These are phyloP conservation scores for Girardinus metallicus DNA, from an alignment of 2,797 vertebrate genomes.

Conservation along the genomic window DNA sequence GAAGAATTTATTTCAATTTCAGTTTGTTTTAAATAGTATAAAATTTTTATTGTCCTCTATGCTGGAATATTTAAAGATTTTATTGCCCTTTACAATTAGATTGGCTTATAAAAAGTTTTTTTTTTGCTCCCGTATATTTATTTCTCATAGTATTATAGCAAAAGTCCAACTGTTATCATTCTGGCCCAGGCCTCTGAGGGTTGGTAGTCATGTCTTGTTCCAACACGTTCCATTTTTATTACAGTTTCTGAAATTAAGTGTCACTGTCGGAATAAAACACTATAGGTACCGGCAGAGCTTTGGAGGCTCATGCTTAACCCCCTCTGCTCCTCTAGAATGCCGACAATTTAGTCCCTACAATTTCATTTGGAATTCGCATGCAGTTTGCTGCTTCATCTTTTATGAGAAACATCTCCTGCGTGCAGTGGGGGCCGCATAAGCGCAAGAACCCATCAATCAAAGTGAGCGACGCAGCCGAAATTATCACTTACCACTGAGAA, in stretches of 20 bases:
- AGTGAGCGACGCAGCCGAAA: conserved; percentile 69
- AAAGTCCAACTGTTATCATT: conserved; percentile 44
- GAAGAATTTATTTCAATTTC: not conserved
- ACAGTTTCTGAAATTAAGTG: conserved; percentile 74
- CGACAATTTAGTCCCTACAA: conserved; percentile 66
- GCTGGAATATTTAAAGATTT: conserved; percentile 37
- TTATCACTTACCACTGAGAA: conserved; percentile 68
- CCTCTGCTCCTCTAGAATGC: conserved; percentile 54
- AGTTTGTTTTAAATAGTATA: not conserved
- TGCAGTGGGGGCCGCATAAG: conserved; percentile 49
- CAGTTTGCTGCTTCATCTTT: conserved; percentile 70
- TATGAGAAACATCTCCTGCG: conserved; percentile 68
- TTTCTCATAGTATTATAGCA: conserved; percentile 27
- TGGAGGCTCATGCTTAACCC: conserved; percentile 43
- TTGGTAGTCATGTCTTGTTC: conserved; percentile 51
- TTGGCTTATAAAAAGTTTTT: conserved; percentile 46
- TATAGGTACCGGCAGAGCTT: conserved; percentile 57
- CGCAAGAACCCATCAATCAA: conserved; percentile 73
- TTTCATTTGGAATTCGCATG: conserved; percentile 72
- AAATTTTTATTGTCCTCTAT: not conserved
- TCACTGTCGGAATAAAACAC: conserved; percentile 71
- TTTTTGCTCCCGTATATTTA: conserved; percentile 40
- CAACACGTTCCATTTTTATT: conserved; percentile 69
- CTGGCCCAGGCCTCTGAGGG: conserved; percentile 40
- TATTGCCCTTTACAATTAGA: conserved; percentile 52